Evolutionary conservation across 2,888 invertebrate genomes (phyloP).

Genomic region (Drosophila algonquin): DNA sequence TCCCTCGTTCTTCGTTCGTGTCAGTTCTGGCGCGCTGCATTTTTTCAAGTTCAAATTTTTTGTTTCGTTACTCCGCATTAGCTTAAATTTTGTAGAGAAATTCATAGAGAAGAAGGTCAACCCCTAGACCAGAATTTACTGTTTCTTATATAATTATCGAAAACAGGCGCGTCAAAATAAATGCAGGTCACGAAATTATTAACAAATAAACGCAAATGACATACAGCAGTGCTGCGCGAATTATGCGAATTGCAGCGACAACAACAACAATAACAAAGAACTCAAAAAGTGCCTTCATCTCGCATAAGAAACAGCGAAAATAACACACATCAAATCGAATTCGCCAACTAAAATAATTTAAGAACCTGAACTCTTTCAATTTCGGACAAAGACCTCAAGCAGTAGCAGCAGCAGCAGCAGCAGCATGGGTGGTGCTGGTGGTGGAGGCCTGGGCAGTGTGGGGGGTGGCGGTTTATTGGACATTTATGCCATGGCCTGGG

Average conservation of each 20-base stretch:
- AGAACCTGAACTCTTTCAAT: conserved; percentile 20
- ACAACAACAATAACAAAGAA: conserved; percentile 6
- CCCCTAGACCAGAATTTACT: background rate
- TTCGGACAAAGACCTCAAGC: conserved; percentile 5
- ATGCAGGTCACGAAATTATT: background rate
- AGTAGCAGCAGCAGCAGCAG: background rate
- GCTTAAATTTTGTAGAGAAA: background rate
- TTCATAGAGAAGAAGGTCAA: background rate
- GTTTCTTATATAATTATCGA: conserved; percentile 30
- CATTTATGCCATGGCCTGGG: conserved; percentile 86
- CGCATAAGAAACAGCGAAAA: background rate
- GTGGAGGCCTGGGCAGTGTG: conserved; percentile 30
- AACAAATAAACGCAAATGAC: conserved; percentile 24
- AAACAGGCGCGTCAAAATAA: background rate
- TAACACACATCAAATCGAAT: conserved; percentile 5
- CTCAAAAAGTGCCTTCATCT: conserved; percentile 30
- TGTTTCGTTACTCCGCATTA: conserved; percentile 14
- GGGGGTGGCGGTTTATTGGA: conserved; percentile 70
- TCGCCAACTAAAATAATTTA: conserved; percentile 2
- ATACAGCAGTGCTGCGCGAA: conserved; percentile 25
- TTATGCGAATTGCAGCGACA: conserved; percentile 41
- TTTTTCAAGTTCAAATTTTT: conserved; percentile 22
- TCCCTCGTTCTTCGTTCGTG: background rate
- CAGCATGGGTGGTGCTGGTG: conserved; percentile 12
- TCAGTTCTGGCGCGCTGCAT: conserved; percentile 8